Base-by-base conservation (phyloP, 1,140 invertebrate genomes). In the Cephus cinctus region DNA sequence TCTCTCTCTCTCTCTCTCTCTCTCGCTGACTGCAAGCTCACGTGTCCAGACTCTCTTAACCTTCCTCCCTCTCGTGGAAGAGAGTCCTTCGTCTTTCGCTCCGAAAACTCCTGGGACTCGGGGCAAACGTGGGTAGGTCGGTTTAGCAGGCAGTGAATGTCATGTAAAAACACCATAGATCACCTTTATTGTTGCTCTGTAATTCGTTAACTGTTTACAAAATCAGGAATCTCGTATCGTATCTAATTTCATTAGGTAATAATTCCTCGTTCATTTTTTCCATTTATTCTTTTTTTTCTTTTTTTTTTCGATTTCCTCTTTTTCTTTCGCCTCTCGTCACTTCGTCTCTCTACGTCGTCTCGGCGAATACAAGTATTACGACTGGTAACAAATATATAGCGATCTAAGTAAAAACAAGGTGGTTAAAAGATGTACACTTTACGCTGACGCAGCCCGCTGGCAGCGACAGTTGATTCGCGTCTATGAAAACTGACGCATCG, bases 201-300 rank as follows among this genome's bases (percentile, higher is more conserved):
- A 61, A 60, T 57, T 61, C 55, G 47, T 56, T 55, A 46, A 50
- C 50, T 56, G 58, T 45, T 61, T 61, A 61, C 58, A 61, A 61
- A 61, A 61, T 61, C 58, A 60, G 57, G 58, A 61, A 59, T 59
- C 47, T 47, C 34, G 38, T 56, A 54, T 11, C 22, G 22, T 32
- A 43, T 31, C 20, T 49, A 52, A 53, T 31, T 38, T 49, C 36
- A 30, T 43, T n/a, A 19, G 36, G 36, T 52, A 55, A 36, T 32
- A 44, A 59, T 38, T 43, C 41, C 16, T 50, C 47, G 50, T 19
- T 16, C 39, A 30, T 30, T 30, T 30, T 8, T 8, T 30, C 25
- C 25, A n/a, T 27, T 6, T 27, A 6, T 27, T 27, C 3, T 30
- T 1, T 30, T 3, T 30, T 4, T 12, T 2, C 14, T 3, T 1